phyloP scores from a whole-genome alignment of 2,797 vertebrate species.

The Urocyon cinereoargenteus region DNA sequence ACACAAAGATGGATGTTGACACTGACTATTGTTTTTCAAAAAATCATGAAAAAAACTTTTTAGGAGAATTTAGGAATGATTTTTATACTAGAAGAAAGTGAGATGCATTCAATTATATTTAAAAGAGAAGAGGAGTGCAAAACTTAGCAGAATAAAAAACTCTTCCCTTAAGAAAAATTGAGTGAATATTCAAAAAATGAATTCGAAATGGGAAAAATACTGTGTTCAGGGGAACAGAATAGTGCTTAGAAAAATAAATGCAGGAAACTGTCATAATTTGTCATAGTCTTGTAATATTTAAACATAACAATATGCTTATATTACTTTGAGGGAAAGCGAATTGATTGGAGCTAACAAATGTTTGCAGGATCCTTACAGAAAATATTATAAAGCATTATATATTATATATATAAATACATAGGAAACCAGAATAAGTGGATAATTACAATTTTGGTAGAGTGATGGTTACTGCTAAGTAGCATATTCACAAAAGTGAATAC shows the following conservation, averaged over 20 bases:
- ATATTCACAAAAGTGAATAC: background rate
- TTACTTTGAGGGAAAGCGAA: background rate
- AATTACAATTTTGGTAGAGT: background rate
- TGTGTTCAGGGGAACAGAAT: background rate
- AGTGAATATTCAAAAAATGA: background rate
- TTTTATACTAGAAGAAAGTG: background rate
- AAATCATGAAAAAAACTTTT: background rate
- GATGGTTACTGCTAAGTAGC: background rate
- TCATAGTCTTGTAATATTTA: background rate
- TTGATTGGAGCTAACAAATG: background rate
- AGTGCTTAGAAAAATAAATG: background rate
- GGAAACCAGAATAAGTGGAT: background rate
- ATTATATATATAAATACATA: background rate
- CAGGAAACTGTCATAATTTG: background rate
- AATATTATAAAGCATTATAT: background rate
- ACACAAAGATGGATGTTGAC: background rate
- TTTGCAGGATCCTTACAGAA: background rate
- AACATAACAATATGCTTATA: background rate
- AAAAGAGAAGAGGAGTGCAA: background rate
- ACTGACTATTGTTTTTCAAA: background rate
- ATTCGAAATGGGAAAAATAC: background rate
- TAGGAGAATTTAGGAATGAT: background rate
- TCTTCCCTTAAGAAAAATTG: background rate
- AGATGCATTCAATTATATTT: background rate
- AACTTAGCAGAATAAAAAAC: background rate